Conservation (phyloP, 2,797 vertebrate species). For the Enteromius anoplus region DNA sequence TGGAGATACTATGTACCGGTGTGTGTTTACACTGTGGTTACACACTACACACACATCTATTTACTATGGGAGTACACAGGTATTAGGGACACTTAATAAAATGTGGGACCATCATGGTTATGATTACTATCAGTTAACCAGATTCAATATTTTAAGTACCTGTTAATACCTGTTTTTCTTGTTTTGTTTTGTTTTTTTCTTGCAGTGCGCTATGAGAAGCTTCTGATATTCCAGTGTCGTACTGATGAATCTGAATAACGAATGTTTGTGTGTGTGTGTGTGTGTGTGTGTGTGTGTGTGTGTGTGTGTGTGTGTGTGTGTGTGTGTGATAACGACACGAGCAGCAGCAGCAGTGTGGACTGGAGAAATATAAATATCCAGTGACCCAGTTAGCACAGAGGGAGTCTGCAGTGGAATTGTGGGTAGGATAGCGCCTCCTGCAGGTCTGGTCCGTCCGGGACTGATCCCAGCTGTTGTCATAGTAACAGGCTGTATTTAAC, state of each 20-base stretch:
- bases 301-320: too few relatives aligned
- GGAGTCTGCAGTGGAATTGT: slow-evolving; percentile 12
- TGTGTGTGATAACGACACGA: background rate
- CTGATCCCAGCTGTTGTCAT: background rate
- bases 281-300: background rate
- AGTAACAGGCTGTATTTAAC: background rate
- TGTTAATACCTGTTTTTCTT: background rate
- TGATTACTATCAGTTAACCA: background rate
- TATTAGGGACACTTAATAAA: too few relatives aligned
- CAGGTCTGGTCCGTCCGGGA: background rate
- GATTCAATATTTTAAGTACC: background rate
- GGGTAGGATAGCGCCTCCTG: slow-evolving; percentile 6
- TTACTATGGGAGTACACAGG: too few relatives aligned
- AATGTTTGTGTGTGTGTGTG: too few relatives aligned
- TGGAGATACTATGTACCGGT: too few relatives aligned
- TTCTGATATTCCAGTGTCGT: background rate
- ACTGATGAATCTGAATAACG: too few relatives aligned
- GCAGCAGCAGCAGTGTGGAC: background rate
- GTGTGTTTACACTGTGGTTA: too few relatives aligned
- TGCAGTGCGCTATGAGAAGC: background rate
- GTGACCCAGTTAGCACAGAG: slow-evolving; percentile 26
- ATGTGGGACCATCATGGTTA: too few relatives aligned
- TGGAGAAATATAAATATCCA: slow-evolving; percentile 23
- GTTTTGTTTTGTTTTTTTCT: too few relatives aligned
- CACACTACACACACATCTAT: too few relatives aligned